phyloP scores from a whole-genome alignment of 2,797 vertebrate genomes.

The Scyliorhinus canicula region DNA sequence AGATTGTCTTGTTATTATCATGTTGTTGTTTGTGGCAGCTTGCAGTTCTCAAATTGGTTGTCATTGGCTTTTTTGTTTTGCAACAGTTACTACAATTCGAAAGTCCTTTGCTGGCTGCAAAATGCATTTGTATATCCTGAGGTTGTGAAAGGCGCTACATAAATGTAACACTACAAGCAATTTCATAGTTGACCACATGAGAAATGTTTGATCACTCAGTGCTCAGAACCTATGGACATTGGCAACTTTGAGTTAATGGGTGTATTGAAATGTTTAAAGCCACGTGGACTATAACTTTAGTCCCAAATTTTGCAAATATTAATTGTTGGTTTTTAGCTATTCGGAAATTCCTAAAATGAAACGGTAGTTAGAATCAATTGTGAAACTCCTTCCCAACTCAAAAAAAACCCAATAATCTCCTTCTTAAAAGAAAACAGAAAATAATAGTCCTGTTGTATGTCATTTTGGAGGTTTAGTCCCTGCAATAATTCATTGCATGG shows the following conservation, averaged over 20 bases:
- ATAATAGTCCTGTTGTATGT: neutral
- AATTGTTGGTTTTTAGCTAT: neutral
- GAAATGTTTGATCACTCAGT: neutral
- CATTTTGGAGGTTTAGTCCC: neutral
- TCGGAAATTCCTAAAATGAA: neutral
- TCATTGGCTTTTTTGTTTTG: too few relatives aligned
- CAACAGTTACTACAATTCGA: too few relatives aligned
- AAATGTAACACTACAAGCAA: neutral
- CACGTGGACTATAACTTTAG: neutral
- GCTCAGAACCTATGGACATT: neutral
- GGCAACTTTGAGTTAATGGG: neutral
- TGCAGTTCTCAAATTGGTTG: too few relatives aligned
- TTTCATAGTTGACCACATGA: neutral
- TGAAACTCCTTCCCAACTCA: neutral
- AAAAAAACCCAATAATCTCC: neutral
- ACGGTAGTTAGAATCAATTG: neutral
- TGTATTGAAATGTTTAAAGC: neutral
- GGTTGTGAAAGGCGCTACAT: neutral
- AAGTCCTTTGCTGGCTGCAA: too few relatives aligned
- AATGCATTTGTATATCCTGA: too few relatives aligned
- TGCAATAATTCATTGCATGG: neutral
- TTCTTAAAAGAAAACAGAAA: neutral
- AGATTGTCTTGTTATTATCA: too few relatives aligned
- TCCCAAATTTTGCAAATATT: neutral
- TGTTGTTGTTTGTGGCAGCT: too few relatives aligned